Conservation (phyloP, 2,888 invertebrate genomes). For the Onthophagus sagittarius region DNA sequence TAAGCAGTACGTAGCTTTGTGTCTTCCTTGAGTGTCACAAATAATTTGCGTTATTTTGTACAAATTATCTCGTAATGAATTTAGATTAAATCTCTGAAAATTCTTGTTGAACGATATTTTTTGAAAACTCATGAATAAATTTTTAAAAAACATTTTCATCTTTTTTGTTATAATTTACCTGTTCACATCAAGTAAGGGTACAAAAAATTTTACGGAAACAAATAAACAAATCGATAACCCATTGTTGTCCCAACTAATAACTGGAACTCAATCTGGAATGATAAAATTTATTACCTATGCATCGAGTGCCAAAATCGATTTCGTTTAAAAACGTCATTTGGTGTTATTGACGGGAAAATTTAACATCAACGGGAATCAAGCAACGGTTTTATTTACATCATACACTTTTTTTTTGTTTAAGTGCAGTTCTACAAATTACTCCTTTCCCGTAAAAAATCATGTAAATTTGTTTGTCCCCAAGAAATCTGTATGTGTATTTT, state of each 20-base stretch:
- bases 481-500: conserved; percentile 29
- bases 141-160: no score
- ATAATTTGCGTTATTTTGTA: no score
- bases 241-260: neutral
- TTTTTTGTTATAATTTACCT: no score
- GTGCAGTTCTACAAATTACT: conserved; percentile 25
- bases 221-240: neutral
- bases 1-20: no score
- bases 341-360: neutral
- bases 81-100: no score
- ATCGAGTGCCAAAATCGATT: neutral
- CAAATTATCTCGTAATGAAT: no score
- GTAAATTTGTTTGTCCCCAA: conserved; percentile 30
- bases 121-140: no score
- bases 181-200: no score
- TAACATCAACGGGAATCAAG: conserved; percentile 17
- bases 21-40: no score
- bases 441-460: conserved; percentile 31
- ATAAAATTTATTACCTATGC: neutral
- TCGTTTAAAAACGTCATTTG: neutral
- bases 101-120: no score
- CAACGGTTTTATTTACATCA: conserved; percentile 22
- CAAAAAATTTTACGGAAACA: neutral
- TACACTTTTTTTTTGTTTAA: conserved; percentile 28
- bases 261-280: neutral